phyloP scores from a whole-genome alignment of 2,888 invertebrate species.

The Esperia sulphurella region DNA sequence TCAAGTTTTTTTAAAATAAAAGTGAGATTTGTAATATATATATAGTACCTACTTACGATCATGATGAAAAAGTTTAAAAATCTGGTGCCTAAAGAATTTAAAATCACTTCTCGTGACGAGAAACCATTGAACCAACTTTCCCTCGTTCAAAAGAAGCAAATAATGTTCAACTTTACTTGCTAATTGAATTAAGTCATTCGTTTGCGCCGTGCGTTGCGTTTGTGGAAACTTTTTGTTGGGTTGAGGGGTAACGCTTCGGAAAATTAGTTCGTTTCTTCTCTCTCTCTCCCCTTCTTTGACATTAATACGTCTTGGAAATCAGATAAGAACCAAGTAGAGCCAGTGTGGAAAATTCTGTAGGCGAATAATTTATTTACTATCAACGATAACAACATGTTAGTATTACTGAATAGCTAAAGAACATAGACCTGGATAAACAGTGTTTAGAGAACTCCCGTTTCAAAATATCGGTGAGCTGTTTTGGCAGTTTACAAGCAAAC shows the following conservation, averaged over 20 bases:
- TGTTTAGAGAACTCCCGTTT: too few species aligned
- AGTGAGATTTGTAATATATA: too few species aligned
- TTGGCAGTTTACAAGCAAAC: too few species aligned
- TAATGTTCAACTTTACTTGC: slow-evolving; percentile 8
- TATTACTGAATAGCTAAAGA: too few species aligned
- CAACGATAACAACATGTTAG: too few species aligned
- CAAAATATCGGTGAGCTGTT: too few species aligned
- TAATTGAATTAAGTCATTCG: slow-evolving; percentile 14
- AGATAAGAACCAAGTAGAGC: neutral
- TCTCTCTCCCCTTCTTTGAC: neutral
- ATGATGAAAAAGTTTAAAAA: too few species aligned
- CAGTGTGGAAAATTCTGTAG: neutral
- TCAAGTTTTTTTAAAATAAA: too few species aligned
- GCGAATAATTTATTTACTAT: too few species aligned
- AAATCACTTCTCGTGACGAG: neutral
- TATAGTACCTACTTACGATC: too few species aligned
- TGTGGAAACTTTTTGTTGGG: slow-evolving; percentile 6
- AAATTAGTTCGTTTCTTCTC: slow-evolving; percentile 1
- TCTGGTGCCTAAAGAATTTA: too few species aligned
- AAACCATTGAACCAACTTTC: slow-evolving; percentile 1
- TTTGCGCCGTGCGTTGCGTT: slow-evolving; percentile 5
- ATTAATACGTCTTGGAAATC: neutral
- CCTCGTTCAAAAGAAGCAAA: slow-evolving; percentile 4
- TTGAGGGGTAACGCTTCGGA: slow-evolving; percentile 5
- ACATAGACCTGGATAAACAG: too few species aligned